Percentiles rank a stretch among this genome's conserved stretches.
Conservation (phyloP, 2,888 invertebrate genomes). For the Volucella inanis region DNA sequence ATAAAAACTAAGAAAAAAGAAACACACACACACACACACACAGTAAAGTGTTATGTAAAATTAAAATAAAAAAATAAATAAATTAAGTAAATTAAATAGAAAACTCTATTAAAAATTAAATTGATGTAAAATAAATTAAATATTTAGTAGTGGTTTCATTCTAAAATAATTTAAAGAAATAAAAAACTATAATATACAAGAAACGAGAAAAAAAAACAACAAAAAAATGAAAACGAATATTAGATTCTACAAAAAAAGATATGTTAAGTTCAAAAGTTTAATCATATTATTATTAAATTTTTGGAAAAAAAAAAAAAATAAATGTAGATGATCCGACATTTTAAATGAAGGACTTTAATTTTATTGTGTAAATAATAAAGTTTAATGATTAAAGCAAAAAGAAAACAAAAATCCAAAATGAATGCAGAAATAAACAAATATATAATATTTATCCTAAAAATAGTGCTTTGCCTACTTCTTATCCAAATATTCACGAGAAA, state of each 20-base stretch:
- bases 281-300: slow-evolving; percentile 55
- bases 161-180: slow-evolving; percentile 67
- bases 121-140: slow-evolving; percentile 75
- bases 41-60: slow-evolving; percentile 21
- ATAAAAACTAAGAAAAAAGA: slow-evolving; percentile 42
- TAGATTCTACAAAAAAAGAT: slow-evolving; percentile 66
- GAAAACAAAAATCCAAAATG: slow-evolving; percentile 42
- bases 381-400: slow-evolving; percentile 53
- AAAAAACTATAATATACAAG: slow-evolving; percentile 28
- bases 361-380: slow-evolving; percentile 70
- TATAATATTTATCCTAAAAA: slow-evolving; percentile 73
- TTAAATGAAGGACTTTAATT: slow-evolving; percentile 66
- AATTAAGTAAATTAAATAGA: slow-evolving; percentile 71
- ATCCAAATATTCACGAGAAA: background rate
- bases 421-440: slow-evolving; percentile 71
- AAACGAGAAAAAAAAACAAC: too few species aligned
- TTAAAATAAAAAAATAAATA: slow-evolving; percentile 70
- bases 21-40: slow-evolving; percentile 76
- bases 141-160: slow-evolving; percentile 73
- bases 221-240: slow-evolving; percentile 55
- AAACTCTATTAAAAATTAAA: slow-evolving; percentile 70
- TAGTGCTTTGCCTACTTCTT: background rate
- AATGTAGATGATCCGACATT: slow-evolving; percentile 63
- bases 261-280: slow-evolving; percentile 63
- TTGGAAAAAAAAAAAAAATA: slow-evolving; percentile 50